These are phyloP conservation scores for Hemicrepidius hirtus DNA, from an alignment of 2,888 invertebrate genomes.

Conservation along the genomic window DNA sequence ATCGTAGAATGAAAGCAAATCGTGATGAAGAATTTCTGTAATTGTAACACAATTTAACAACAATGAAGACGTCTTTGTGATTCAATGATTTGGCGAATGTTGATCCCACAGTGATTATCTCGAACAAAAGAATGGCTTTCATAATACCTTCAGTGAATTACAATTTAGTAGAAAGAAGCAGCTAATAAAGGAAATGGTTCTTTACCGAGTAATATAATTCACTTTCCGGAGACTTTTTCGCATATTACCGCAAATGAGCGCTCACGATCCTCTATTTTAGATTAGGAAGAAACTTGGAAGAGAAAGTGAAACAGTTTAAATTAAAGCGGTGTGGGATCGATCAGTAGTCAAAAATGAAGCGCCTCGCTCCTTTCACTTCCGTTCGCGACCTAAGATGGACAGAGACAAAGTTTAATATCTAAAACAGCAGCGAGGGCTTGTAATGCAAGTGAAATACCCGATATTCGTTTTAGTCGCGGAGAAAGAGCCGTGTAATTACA, in stretches of 20 bases:
- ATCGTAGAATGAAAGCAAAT: too few species aligned
- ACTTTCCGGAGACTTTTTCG: slow-evolving; percentile 39
- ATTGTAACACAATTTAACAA: slow-evolving; percentile 2
- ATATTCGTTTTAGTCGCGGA: slow-evolving; percentile 3
- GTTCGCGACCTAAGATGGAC: background rate
- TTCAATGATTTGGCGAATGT: slow-evolving; percentile 2
- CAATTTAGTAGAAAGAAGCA: slow-evolving; percentile 16
- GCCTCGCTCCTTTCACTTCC: slow-evolving; percentile 45
- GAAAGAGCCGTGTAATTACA: slow-evolving; percentile 21
- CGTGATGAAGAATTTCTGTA: background rate
- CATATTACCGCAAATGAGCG: slow-evolving; percentile 35
- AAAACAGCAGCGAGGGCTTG: slow-evolving; percentile 4
- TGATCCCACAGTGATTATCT: slow-evolving; percentile 7
- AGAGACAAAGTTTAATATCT: slow-evolving; percentile 19
- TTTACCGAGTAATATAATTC: slow-evolving; percentile 25
- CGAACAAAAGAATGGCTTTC: slow-evolving; percentile 29
- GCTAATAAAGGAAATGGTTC: slow-evolving; percentile 29
- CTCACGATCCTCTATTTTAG: slow-evolving; percentile 34
- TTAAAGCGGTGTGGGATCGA: slow-evolving; percentile 37
- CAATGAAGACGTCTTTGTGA: background rate
- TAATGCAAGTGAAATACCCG: slow-evolving; percentile 16
- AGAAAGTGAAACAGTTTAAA: slow-evolving; percentile 50
- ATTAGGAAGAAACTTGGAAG: slow-evolving; percentile 48
- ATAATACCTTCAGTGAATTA: slow-evolving; percentile 7
- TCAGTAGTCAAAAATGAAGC: slow-evolving; percentile 38